phyloP scores from a whole-genome alignment of 2,888 invertebrate species.

The Caenorhabditis sp. region DNA sequence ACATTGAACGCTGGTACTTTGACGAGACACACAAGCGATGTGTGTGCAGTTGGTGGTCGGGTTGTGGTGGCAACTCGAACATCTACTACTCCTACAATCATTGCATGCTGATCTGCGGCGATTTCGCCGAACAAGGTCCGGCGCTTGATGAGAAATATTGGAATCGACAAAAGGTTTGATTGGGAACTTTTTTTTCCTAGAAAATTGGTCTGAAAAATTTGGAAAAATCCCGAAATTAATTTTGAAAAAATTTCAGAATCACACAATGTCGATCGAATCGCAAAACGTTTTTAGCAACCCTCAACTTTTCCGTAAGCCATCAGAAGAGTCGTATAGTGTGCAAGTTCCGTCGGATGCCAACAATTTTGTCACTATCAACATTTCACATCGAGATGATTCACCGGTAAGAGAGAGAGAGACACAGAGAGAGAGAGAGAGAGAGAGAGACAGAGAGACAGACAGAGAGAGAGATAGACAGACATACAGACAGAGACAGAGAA shows the following conservation, averaged over 20 bases:
- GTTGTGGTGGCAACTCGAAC: slow-evolving; percentile 61
- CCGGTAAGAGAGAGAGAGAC: slow-evolving; percentile 16
- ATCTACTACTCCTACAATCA: slow-evolving; percentile 60
- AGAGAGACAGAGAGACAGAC: too few relatives aligned
- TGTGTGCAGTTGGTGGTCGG: slow-evolving; percentile 62
- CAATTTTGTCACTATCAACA: slow-evolving; percentile 27
- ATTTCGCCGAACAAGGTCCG: slow-evolving; percentile 46
- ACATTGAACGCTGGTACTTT: slow-evolving; percentile 61
- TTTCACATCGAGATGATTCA: slow-evolving; percentile 36
- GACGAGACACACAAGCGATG: slow-evolving; percentile 55
- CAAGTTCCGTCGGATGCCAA: slow-evolving; percentile 30
- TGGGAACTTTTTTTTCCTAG: not conserved
- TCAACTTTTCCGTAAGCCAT: not conserved
- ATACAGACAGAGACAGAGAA: too few relatives aligned
- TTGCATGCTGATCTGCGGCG: slow-evolving; percentile 62
- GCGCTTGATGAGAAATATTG: slow-evolving; percentile 53
- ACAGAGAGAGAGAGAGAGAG: too few relatives aligned
- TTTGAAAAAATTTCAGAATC: slow-evolving; percentile 8
- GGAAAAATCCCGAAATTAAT: too few relatives aligned
- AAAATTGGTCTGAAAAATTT: not conserved
- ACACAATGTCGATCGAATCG: slow-evolving; percentile 37
- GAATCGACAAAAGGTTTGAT: slow-evolving; percentile 35
- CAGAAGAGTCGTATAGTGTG: slow-evolving; percentile 23
- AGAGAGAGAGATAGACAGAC: too few relatives aligned
- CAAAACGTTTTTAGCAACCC: slow-evolving; percentile 36